These are phyloP conservation scores for Somateria mollissima DNA, from an alignment of 2,797 vertebrate species.

Conservation along the genomic window DNA sequence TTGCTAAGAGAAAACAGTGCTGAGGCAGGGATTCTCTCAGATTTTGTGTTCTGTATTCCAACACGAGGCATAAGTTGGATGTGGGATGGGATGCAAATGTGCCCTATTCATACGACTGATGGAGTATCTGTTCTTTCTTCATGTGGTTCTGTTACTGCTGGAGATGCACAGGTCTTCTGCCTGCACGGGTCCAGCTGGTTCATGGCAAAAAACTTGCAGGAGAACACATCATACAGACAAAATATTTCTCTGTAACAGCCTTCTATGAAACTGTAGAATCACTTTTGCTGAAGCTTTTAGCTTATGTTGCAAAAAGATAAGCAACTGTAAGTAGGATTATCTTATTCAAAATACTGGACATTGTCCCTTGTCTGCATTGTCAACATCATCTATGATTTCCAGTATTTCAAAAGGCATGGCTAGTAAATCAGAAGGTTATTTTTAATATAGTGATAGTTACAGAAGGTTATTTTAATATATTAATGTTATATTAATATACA, in stretches of 20 bases:
- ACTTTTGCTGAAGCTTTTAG: not conserved
- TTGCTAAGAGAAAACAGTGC: not conserved
- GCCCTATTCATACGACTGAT: not conserved
- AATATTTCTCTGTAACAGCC: not conserved
- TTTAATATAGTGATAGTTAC: not conserved
- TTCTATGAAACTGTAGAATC: not conserved
- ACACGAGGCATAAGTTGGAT: accelerated
- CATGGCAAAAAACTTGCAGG: not conserved
- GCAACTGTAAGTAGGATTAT: not conserved
- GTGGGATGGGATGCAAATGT: accelerated
- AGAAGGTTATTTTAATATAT: too few species aligned
- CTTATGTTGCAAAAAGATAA: not conserved
- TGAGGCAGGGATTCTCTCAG: not conserved
- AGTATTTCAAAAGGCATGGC: not conserved
- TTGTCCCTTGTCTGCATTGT: not conserved
- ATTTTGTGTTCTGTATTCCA: not conserved
- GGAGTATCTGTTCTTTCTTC: not conserved
- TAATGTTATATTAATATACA: too few species aligned
- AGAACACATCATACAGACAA: not conserved
- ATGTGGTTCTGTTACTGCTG: not conserved
- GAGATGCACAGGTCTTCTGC: not conserved
- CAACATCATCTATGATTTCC: not conserved
- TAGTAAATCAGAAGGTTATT: not conserved
- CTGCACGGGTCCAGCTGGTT: not conserved
- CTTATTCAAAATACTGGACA: not conserved